Conservation (phyloP, 2,888 invertebrate species). For the Cheilosia vulpina region DNA sequence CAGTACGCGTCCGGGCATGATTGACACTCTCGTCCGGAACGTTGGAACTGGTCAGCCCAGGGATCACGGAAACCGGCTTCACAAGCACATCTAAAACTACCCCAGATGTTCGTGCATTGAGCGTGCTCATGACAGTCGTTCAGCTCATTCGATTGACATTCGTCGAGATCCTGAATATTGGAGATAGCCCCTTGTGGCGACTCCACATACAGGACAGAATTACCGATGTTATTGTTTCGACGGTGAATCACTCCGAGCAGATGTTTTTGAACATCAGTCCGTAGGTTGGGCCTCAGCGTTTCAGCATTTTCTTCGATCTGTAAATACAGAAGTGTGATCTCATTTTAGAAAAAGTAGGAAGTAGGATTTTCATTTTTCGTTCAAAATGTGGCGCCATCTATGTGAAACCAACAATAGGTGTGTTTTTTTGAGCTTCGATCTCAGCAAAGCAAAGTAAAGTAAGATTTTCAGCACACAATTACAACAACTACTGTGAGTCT, state of each 20-base stretch:
- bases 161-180: constrained; percentile 91
- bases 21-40: constrained; percentile 90
- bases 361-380: background rate
- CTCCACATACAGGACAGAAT: constrained; percentile 93
- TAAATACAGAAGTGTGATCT: background rate
- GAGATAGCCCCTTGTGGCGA: constrained; percentile 91
- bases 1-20: constrained; percentile 91
- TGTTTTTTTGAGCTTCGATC: no score
- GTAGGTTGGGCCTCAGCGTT: constrained; percentile 88
- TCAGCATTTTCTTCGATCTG: constrained; percentile 90
- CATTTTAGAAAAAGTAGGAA: background rate
- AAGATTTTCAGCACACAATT: no score
- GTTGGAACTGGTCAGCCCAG: constrained; percentile 87
- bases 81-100: constrained; percentile 89
- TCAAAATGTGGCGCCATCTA: background rate
- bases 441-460: no score
- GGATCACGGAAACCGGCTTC: constrained; percentile 90
- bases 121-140: constrained; percentile 94
- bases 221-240: constrained; percentile 94
- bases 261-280: constrained; percentile 92
- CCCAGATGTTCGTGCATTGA: constrained; percentile 92
- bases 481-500: no score
- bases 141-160: constrained; percentile 91
- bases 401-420: background rate
- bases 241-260: constrained; percentile 92